phyloP scores from a whole-genome alignment of 2,888 invertebrate species.

The Meandrusa payeni region DNA sequence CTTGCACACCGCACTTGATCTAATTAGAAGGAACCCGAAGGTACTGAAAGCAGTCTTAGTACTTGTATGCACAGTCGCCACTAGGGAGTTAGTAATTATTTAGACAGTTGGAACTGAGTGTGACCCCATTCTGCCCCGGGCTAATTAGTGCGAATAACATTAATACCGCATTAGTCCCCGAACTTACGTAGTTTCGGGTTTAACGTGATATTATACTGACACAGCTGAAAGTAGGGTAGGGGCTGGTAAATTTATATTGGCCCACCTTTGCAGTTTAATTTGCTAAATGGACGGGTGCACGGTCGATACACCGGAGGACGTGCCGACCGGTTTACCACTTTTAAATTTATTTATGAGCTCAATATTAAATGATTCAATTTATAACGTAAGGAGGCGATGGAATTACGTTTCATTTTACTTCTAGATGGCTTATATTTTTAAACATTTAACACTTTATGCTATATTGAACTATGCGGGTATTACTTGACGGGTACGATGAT shows the following conservation, averaged over 20 bases:
- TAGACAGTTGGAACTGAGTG: slow-evolving; percentile 59
- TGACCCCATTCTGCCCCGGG: slow-evolving; percentile 54
- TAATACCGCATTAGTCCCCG: slow-evolving; percentile 61
- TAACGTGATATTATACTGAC: slow-evolving; percentile 21
- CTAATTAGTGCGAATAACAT: slow-evolving; percentile 63
- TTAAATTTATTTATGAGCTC: slow-evolving; percentile 6
- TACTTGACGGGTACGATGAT: too few relatives aligned
- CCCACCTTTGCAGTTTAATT: slow-evolving; percentile 14
- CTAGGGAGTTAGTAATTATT: slow-evolving; percentile 57
- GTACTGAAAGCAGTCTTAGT: slow-evolving; percentile 28
- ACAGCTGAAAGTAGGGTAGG: slow-evolving; percentile 7
- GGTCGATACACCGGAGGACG: slow-evolving; percentile 7
- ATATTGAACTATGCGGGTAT: too few relatives aligned
- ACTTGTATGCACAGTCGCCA: slow-evolving; percentile 34
- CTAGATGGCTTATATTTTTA: too few relatives aligned
- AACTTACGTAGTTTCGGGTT: slow-evolving; percentile 33
- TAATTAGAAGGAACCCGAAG: slow-evolving; percentile 27
- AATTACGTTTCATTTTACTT: neutral
- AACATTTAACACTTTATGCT: too few relatives aligned
- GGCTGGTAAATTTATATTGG: slow-evolving; percentile 19
- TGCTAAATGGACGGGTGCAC: slow-evolving; percentile 10
- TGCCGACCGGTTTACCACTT: slow-evolving; percentile 3
- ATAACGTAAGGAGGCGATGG: neutral
- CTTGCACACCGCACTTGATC: slow-evolving; percentile 13
- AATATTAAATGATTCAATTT: slow-evolving; percentile 16